A percentile compares a stretch with the other conserved stretches of the same genome.
Evolutionary conservation across 2,113 vertebrate genomes (phyloP).

Genomic region (Macaca fascicularis): T2T-MFA8v1.1 NC_088384.1:68231501-68232000

Average conservation of each 20-base stretch:
- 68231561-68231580: not conserved
- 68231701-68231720: not conserved
- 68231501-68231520: not conserved
- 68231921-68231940: not conserved
- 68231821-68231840: not conserved
- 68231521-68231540: not conserved
- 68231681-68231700: not conserved
- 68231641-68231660: not conserved
- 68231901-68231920: not conserved
- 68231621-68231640: not conserved
- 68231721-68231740: not conserved
- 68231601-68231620: not conserved
- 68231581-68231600: not conserved
- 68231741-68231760: not conserved
- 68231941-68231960: not conserved
- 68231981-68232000: not conserved
- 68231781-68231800: not conserved
- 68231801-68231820: too few species aligned
- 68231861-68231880: not conserved
- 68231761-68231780: not conserved
- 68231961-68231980: not conserved
- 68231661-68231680: not conserved
- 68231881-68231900: not conserved
- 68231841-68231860: too few species aligned
- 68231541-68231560: not conserved